phyloP scores from a whole-genome alignment of 1,140 invertebrate genomes.

The Hyles vespertilio region DNA sequence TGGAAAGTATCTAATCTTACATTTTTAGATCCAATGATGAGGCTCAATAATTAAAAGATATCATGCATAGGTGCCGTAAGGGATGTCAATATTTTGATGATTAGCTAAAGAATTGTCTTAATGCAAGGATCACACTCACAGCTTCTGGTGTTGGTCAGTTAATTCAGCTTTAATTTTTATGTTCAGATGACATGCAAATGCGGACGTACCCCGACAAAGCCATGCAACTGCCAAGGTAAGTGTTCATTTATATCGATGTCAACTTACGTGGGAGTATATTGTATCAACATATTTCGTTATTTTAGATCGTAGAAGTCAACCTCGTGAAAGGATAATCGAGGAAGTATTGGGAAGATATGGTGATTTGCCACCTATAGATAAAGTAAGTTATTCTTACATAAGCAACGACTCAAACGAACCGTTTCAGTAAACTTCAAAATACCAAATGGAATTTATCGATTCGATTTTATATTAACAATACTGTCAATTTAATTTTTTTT shows the following conservation, averaged over 20 bases:
- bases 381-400: constrained; percentile 48
- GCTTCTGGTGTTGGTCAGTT: no score
- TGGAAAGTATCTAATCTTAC: not conserved
- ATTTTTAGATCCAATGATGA: no score
- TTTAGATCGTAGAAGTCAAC: constrained; percentile 46
- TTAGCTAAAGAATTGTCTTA: no score
- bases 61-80: no score
- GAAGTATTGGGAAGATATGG: constrained; percentile 55
- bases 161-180: not conserved
- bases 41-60: no score
- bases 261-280: constrained; percentile 56
- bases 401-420: constrained; percentile 28
- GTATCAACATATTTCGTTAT: constrained; percentile 27
- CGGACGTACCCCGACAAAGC: constrained; percentile 16
- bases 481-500: constrained; percentile 1
- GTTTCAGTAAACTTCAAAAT: not conserved
- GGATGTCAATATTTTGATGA: no score
- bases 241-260: constrained; percentile 10
- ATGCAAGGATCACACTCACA: no score
- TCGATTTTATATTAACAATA: no score
- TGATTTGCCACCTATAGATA: constrained; percentile 43
- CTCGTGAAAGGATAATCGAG: constrained; percentile 51
- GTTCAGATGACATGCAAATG: constrained; percentile 35
- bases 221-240: constrained; percentile 45
- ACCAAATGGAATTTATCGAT: no score